A percentile compares a stretch with the other conserved stretches of the same genome.
phyloP scores from a whole-genome alignment of 2,113 vertebrate species.

The Tyrannus savana region DNA sequence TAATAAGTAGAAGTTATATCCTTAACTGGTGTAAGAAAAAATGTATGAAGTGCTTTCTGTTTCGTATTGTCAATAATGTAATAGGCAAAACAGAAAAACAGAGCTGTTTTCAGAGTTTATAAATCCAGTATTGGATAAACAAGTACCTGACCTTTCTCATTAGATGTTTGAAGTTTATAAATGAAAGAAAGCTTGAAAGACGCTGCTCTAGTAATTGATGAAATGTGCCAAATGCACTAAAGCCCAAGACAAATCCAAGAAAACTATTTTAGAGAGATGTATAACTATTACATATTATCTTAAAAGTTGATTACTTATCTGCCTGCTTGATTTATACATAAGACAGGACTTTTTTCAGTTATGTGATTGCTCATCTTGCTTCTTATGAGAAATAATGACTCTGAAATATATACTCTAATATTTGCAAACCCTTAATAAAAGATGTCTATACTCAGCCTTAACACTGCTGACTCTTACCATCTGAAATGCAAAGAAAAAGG shows the following conservation, averaged over 20 bases:
- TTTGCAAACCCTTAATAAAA: background rate
- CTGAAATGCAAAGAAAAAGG: background rate
- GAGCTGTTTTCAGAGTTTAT: background rate
- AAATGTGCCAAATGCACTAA: background rate
- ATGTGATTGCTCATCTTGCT: background rate
- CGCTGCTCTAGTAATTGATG: background rate
- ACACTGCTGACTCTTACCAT: background rate
- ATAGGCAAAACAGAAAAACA: background rate
- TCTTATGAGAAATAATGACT: background rate
- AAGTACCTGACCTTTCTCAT: background rate
- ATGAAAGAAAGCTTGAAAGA: background rate
- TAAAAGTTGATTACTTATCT: background rate
- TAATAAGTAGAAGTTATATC: conserved; percentile 2
- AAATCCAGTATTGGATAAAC: background rate
- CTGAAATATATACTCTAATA: background rate
- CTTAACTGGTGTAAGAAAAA: background rate
- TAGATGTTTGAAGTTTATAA: background rate
- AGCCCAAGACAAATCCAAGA: background rate
- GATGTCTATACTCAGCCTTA: background rate
- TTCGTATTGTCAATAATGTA: conserved; percentile 23
- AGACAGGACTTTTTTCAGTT: background rate
- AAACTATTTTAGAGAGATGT: background rate
- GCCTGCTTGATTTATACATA: background rate
- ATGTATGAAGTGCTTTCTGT: background rate
- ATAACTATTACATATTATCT: background rate